These are phyloP conservation scores for Nomada goodeniana DNA, from an alignment of 2,888 invertebrate species.

Conservation along the genomic window DNA sequence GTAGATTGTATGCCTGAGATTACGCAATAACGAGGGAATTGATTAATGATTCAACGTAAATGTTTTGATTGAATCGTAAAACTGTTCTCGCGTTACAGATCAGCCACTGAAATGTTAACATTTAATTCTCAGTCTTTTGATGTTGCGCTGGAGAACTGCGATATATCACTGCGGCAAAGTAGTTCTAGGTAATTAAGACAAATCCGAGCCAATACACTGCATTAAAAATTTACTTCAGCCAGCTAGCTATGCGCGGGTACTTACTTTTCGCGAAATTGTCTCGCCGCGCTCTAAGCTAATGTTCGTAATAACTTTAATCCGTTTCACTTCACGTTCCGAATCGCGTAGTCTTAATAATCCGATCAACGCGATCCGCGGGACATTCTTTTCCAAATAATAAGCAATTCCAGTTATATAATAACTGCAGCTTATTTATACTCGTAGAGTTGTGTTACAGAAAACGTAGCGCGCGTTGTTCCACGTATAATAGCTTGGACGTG, in stretches of 20 bases:
- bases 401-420: neutral
- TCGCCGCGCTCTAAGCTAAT: no score
- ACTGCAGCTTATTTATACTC: neutral
- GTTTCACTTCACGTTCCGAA: neutral
- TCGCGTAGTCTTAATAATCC: neutral
- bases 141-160: neutral
- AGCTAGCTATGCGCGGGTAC: no score
- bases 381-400: neutral
- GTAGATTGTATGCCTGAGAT: neutral
- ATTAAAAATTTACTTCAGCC: no score
- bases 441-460: neutral
- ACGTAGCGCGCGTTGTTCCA: neutral
- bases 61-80: neutral
- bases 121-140: neutral
- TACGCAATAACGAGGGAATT: neutral
- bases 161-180: neutral
- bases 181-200: neutral
- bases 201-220: neutral
- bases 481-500: slow-evolving; percentile 7
- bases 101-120: slow-evolving; percentile 1
- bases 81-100: slow-evolving; percentile 6
- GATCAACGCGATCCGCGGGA: no score
- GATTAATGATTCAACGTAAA: slow-evolving; percentile 11
- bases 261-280: no score
- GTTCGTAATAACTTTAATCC: no score